A percentile compares a stretch with the other conserved stretches of the same genome.
Evolutionary conservation across 2,113 vertebrate genomes (phyloP).

Genomic region (Cavia aperea): DNA sequence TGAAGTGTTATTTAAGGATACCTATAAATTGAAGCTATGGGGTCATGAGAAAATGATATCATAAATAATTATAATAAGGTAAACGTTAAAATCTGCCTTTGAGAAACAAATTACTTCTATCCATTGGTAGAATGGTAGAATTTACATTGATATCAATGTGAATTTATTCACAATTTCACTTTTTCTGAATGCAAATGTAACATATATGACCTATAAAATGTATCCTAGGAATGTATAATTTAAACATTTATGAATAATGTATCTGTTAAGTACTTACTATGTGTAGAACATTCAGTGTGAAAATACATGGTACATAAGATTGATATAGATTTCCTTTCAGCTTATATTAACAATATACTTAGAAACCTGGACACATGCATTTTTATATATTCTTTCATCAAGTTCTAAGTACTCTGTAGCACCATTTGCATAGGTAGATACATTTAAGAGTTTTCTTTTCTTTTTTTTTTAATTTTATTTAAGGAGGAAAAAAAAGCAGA

Average conservation of each 20-base stretch:
- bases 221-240: background rate
- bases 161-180: too few relatives aligned
- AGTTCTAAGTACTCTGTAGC: too few relatives aligned
- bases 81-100: background rate
- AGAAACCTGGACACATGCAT: too few relatives aligned
- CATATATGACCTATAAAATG: background rate
- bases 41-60: background rate
- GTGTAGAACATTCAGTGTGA: background rate
- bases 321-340: too few relatives aligned
- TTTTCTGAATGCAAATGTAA: too few relatives aligned
- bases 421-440: background rate
- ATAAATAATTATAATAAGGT: background rate
- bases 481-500: background rate
- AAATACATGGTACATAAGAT: too few relatives aligned
- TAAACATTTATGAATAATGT: background rate
- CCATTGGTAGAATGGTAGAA: too few relatives aligned
- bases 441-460: too few relatives aligned
- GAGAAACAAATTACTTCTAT: background rate
- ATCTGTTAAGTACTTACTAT: background rate
- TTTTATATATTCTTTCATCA: too few relatives aligned
- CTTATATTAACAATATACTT: too few relatives aligned
- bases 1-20: background rate
- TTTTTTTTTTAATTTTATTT: too few relatives aligned
- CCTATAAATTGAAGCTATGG: background rate
- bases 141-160: too few relatives aligned